Base-by-base conservation (phyloP, 2,797 vertebrate species). In the Eupleurogrammus muticus region DNA sequence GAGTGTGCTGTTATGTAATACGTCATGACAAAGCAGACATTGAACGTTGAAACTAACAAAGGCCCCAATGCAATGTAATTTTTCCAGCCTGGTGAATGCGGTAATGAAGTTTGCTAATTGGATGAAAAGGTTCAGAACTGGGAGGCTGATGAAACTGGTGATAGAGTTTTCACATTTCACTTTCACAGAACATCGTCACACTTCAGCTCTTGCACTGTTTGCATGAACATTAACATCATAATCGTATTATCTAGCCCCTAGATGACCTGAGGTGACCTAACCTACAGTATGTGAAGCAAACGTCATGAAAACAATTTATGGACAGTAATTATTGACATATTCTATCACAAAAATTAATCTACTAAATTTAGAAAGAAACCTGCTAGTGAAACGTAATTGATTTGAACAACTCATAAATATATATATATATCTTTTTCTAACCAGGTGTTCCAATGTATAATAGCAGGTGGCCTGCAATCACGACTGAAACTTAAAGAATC, bases 21-120 rank as follows among this genome's bases (percentile, higher is more conserved):
- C 24, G 28, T 66, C 49, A 54, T 61, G 68, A 71, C 62, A 32
- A 60, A 52, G 48, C 21, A 14, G 48, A 56, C 35, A 19, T 16
- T 5, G 17, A 55, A 19, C 12, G 19, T 49, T 47, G 59, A 70
- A 47, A 59, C 60, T 19, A 62, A 57, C n/a, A 50, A 38, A 12
- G 12, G 67, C 75, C 67, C 54, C 40, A 62, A 57, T 8, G 23
- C 44, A 36, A 38, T 42, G 48, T 58, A 2, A 75, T 49, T 40
- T 79, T 70, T 75, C 51, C 62, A 58, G 69, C 34, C 63, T 34
- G 32, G 53, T 59, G 60, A 55, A 55, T 10, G 1, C 66, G 61
- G 64, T 76, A 77, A 77, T 80, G 75, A 70, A 70, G 69, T 65
- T 52, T 17, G 64, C 51, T 85, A 75, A 80, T 71, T 82, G 66